phyloP scores from a whole-genome alignment of 2,797 vertebrate genomes.

The Rachycentron canadum region DNA sequence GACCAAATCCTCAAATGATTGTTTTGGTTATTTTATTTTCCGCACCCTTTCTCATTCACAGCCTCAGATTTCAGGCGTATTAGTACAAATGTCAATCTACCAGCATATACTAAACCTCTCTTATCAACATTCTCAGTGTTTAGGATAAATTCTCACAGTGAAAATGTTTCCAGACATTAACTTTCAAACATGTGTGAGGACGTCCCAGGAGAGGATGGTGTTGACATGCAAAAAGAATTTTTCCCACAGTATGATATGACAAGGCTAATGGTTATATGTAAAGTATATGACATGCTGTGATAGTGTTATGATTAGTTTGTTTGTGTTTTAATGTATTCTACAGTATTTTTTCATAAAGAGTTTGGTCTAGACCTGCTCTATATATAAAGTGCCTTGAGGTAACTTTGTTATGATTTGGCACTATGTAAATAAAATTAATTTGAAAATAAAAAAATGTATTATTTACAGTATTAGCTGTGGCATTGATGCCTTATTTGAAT shows the following conservation, averaged over 20 bases:
- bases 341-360: too few relatives aligned
- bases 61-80: background rate
- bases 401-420: too few relatives aligned
- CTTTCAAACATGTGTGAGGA: too few relatives aligned
- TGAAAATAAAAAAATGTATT: too few relatives aligned
- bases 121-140: background rate
- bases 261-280: background rate
- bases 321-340: background rate
- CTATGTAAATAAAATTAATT: too few relatives aligned
- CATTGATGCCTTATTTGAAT: background rate
- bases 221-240: too few relatives aligned
- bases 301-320: too few relatives aligned
- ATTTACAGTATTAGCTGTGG: background rate
- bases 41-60: background rate
- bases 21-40: too few relatives aligned
- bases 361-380: too few relatives aligned
- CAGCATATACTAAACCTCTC: background rate
- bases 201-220: background rate
- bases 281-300: background rate
- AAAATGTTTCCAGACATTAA: background rate
- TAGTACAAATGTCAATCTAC: background rate
- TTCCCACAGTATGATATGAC: background rate
- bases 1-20: background rate
- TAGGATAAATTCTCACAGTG: background rate
- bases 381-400: too few relatives aligned